Conservation (phyloP, 2,888 invertebrate species). For the Sarcophaga subvicina region DNA sequence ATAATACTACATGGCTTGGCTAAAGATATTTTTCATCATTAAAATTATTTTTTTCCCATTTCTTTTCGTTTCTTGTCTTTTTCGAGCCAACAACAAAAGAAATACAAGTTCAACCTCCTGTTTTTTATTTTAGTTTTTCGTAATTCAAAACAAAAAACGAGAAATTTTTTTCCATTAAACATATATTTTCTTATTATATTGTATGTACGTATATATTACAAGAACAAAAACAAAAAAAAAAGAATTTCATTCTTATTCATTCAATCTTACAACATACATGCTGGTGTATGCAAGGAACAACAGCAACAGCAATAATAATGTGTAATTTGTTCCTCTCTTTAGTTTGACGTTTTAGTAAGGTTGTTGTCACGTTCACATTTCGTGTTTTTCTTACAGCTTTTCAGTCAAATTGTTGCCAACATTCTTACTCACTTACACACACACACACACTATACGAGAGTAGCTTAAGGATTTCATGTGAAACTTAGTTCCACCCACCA, state of each 20-base stretch:
- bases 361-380: slow-evolving; percentile 69
- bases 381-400: slow-evolving; percentile 63
- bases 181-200: slow-evolving; percentile 52
- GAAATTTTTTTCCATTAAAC: slow-evolving; percentile 7
- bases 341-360: slow-evolving; percentile 69
- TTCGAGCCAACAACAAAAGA: too few species aligned
- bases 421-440: slow-evolving; percentile 4
- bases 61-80: too few species aligned
- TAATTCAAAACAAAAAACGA: not conserved
- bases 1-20: not conserved
- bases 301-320: slow-evolving; percentile 41
- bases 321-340: slow-evolving; percentile 69
- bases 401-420: slow-evolving; percentile 53
- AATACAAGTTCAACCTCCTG: slow-evolving; percentile 41
- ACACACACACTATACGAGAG: slow-evolving; percentile 29
- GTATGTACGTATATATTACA: slow-evolving; percentile 22
- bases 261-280: too few species aligned
- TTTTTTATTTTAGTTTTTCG: slow-evolving; percentile 30
- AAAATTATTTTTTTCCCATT: slow-evolving; percentile 28
- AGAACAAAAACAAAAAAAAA: not conserved
- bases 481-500: not conserved
- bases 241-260: not conserved
- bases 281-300: too few species aligned
- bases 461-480: slow-evolving; percentile 8
- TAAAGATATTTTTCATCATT: slow-evolving; percentile 60